Evolutionary conservation across 2,888 invertebrate genomes (phyloP).

Genomic region (Acleris literana): DNA sequence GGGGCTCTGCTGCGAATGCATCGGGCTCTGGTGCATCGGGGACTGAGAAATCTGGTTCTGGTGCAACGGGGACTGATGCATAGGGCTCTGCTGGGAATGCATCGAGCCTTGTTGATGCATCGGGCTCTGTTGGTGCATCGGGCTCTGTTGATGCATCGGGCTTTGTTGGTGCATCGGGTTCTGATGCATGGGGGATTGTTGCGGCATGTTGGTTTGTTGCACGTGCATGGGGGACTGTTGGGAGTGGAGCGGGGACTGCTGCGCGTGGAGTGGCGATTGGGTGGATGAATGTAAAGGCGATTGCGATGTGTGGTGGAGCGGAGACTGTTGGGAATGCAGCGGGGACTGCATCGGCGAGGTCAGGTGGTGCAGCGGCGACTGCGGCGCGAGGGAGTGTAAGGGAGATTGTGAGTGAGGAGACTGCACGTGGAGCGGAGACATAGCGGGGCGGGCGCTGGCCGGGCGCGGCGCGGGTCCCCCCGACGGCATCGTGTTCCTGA

Average conservation of each 20-base stretch:
- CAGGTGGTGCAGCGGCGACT: conserved; percentile 61
- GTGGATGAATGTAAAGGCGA: conserved; percentile 69
- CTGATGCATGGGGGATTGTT: conserved; percentile 59
- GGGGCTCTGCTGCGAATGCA: conserved; percentile 48
- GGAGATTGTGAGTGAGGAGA: conserved; percentile 64
- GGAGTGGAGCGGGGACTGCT: conserved; percentile 69
- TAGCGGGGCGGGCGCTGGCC: conserved; percentile 64
- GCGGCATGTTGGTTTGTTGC: conserved; percentile 59
- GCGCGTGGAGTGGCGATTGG: conserved; percentile 70
- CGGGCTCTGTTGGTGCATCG: conserved; percentile 50
- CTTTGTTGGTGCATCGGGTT: conserved; percentile 52
- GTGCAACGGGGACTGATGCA: conserved; percentile 59
- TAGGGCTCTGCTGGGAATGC: conserved; percentile 46
- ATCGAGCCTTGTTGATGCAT: conserved; percentile 54
- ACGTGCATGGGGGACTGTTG: conserved; percentile 72
- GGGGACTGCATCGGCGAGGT: conserved; percentile 73
- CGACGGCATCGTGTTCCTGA: conserved; percentile 49
- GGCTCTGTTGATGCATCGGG: conserved; percentile 58
- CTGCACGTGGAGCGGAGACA: conserved; percentile 73
- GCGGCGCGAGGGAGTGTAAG: conserved; percentile 57
- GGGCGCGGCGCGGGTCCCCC: conserved; percentile 56
- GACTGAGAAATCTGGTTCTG: conserved; percentile 50
- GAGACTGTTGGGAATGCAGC: conserved; percentile 72
- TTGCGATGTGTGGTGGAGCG: conserved; percentile 66
- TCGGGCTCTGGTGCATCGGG: conserved; percentile 61